These are phyloP conservation scores for Seriola dumerili DNA, from an alignment of 2,113 vertebrate genomes.

Conservation along the genomic window DNA sequence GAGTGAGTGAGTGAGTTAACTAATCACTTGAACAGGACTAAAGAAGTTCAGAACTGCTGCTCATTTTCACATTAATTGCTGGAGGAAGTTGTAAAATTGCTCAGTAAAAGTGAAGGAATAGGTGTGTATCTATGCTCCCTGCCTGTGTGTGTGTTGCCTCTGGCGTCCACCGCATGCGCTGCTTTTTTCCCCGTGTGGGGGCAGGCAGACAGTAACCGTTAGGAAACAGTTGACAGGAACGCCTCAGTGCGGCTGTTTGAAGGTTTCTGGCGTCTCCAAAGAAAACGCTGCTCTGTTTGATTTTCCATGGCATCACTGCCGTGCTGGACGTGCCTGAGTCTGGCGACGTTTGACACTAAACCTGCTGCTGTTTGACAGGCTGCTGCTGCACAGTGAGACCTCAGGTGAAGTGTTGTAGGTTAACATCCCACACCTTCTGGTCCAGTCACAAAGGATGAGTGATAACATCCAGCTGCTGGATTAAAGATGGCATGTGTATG, in stretches of 20 bases:
- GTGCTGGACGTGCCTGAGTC: constrained; percentile 25
- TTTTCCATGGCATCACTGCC: constrained; percentile 68
- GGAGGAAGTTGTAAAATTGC: not conserved
- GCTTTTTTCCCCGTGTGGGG: not conserved
- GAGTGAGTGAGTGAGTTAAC: not conserved
- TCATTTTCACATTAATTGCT: not conserved
- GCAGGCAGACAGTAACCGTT: constrained; percentile 35
- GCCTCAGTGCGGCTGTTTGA: constrained; percentile 47
- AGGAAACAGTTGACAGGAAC: constrained; percentile 41
- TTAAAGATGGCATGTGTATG: not conserved
- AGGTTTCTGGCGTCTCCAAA: constrained; percentile 35
- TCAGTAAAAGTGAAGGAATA: not conserved
- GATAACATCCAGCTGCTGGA: no score
- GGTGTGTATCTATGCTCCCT: not conserved
- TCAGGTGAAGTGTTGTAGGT: not conserved
- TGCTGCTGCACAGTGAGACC: not conserved
- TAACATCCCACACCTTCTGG: not conserved
- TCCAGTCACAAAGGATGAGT: not conserved
- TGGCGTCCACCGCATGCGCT: constrained; percentile 15
- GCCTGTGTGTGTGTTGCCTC: constrained; percentile 2
- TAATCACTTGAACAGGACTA: not conserved
- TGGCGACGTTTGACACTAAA: constrained; percentile 44
- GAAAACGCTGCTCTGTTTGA: constrained; percentile 62
- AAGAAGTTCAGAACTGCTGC: not conserved
- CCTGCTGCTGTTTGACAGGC: constrained; percentile 16